Percentiles rank a stretch among this genome's conserved stretches.
Conservation (phyloP, 2,797 vertebrate species). For the Epinephelus coioides region DNA sequence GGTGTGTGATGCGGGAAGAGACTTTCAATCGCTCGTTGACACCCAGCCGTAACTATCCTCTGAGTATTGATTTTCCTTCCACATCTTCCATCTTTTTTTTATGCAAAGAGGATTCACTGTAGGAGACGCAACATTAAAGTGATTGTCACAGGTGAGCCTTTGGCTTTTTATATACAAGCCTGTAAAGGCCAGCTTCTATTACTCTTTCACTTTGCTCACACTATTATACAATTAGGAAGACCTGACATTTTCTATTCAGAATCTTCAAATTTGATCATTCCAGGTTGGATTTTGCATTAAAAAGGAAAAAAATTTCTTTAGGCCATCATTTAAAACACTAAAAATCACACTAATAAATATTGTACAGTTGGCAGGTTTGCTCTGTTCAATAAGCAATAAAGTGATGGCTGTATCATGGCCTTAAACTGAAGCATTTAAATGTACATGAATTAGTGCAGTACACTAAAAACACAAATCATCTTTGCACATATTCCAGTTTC, state of each 20-base stretch:
- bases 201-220: constrained; percentile 56
- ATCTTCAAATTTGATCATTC: neutral
- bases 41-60: constrained; percentile 89
- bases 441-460: neutral
- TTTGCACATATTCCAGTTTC: neutral
- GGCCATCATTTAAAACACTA: neutral
- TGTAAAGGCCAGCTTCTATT: constrained; percentile 64
- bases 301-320: neutral
- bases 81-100: constrained; percentile 68
- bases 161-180: constrained; percentile 72
- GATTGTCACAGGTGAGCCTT: constrained; percentile 81
- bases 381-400: neutral
- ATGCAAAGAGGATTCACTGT: constrained; percentile 81
- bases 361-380: neutral
- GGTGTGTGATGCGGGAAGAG: constrained; percentile 86
- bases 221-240: constrained; percentile 25
- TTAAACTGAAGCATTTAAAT: neutral
- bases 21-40: constrained; percentile 91
- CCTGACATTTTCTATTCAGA: neutral
- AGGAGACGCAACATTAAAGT: constrained; percentile 79
- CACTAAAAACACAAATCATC: neutral
- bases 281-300: neutral
- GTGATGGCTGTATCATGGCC: neutral
- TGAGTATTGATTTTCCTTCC: constrained; percentile 81
- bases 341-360: constrained; percentile 8